These are phyloP conservation scores for Microtus montanus DNA, from an alignment of 2,113 vertebrate genomes.

Conservation along the genomic window DNA sequence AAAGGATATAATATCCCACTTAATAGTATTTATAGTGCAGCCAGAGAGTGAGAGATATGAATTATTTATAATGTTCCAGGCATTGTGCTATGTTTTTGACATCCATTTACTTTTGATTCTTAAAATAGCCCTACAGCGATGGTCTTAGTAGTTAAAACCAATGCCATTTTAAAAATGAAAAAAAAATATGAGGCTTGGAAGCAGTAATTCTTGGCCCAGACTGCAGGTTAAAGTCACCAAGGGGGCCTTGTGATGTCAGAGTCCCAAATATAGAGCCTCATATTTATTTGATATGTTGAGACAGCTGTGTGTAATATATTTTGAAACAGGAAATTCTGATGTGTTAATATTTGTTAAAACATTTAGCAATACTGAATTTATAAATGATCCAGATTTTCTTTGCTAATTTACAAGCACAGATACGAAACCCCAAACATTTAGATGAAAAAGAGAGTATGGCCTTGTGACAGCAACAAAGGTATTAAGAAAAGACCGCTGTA, in stretches of 20 bases:
- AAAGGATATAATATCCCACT: slow-evolving; percentile 34
- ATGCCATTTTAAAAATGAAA: slow-evolving; percentile 48
- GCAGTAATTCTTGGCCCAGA: not conserved
- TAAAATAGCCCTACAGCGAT: slow-evolving; percentile 29
- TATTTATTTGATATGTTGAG: not conserved
- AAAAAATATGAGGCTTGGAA: not conserved
- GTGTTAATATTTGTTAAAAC: not conserved
- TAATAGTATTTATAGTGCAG: slow-evolving; percentile 65
- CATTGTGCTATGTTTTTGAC: not conserved
- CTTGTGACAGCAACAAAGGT: not conserved
- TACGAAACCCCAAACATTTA: not conserved
- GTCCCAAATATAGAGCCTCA: not conserved
- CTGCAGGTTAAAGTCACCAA: not conserved
- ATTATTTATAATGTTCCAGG: slow-evolving; percentile 68
- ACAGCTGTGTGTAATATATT: not conserved
- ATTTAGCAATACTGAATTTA: not conserved
- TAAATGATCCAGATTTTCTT: not conserved
- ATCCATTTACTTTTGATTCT: slow-evolving; percentile 60
- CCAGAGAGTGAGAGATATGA: slow-evolving; percentile 25
- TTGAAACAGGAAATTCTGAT: not conserved
- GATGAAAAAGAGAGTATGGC: not conserved
- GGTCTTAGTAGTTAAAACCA: slow-evolving; percentile 14
- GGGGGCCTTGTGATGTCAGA: not conserved
- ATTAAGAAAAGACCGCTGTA: not conserved
- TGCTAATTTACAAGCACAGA: not conserved